Percentiles rank a stretch among this genome's conserved stretches.
Conservation (phyloP, 2,113 vertebrate genomes). For the Panthera leo region DNA sequence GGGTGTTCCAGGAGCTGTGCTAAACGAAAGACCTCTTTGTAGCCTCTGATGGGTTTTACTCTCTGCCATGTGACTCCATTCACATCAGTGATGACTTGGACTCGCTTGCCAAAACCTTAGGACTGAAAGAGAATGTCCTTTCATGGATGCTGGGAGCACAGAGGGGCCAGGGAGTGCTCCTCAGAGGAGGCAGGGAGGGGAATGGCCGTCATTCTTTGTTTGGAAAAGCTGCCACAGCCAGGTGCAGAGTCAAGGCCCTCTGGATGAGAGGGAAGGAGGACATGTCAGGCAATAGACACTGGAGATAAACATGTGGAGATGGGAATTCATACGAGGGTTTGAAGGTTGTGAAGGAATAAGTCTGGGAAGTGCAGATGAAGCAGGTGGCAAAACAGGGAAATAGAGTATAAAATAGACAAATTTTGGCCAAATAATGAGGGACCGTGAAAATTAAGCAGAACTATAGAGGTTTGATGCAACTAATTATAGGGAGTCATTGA, state of each 20-base stretch:
- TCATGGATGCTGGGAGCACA: neutral
- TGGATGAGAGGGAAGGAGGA: neutral
- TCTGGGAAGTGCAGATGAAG: neutral
- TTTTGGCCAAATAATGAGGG: neutral
- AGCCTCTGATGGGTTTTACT: neutral
- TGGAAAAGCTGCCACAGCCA: neutral
- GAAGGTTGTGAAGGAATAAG: neutral
- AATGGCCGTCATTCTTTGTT: neutral
- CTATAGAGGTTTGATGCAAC: neutral
- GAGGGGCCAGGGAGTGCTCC: neutral
- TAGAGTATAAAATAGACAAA: neutral
- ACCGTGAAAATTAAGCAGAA: neutral
- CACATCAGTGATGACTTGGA: neutral
- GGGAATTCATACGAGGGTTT: neutral
- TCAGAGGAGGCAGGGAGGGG: neutral
- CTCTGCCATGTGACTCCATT: neutral
- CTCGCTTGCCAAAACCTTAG: neutral
- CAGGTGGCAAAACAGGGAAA: neutral
- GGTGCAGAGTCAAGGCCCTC: neutral
- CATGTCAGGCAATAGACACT: neutral
- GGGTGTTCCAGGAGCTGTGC: neutral
- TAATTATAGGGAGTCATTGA: neutral
- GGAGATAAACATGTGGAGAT: neutral
- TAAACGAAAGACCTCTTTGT: neutral
- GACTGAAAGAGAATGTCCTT: neutral